Evolutionary conservation across 30 jellyfish, hydroid and myxozoan species (phyloP), one percentile per base, ranked within the genome.

Genomic region (Turritopsis dohrnii): DNA sequence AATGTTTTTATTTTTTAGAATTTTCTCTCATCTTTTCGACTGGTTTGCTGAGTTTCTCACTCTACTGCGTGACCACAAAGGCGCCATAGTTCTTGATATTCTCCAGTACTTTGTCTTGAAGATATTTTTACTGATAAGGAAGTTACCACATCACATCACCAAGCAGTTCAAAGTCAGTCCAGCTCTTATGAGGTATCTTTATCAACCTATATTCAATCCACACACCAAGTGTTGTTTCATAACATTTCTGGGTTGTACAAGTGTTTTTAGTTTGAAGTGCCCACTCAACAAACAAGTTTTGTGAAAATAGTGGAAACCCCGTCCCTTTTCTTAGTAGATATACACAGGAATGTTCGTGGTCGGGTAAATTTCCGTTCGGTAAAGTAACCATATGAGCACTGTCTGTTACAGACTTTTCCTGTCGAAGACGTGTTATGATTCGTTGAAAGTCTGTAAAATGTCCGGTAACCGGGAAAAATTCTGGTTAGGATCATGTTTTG

Each of bases 21-120:
- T 80, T 16, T 80, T 80, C 53, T 22, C 53, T 5, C 53, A 80
- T 65, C 83, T 80, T 7, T 8, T 80, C 16, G 87, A 80, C 18
- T 80, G 87, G 87, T 65, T 80, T 25, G 54, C 80, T 80, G 80
- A 80, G 22, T 65, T 80, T 53, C 21, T 80, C 0, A 25, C 52
- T 17, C 80, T 53, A 25, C n/a, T 53, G 17, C 79, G 28, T 16
- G 81, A 80, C 66, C 80, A 65, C 28, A n/a, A 53, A 13, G 53
- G 26, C 53, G 53, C 65, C 26, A 41, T 31, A 65, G 83, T 18
- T 5, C 25, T 76, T 26, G 80, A 65, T 41, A 76, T 65, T 53
- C 65, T 80, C 16, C 87, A 80, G 8, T 52, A 25, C 28, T 53
- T 65, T 26, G 81, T 80, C 4, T 27, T 28, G 25, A 80, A 65